These are phyloP conservation scores for Rhorus exstirpatorius DNA, from an alignment of 2,888 invertebrate species.

Conservation along the genomic window DNA sequence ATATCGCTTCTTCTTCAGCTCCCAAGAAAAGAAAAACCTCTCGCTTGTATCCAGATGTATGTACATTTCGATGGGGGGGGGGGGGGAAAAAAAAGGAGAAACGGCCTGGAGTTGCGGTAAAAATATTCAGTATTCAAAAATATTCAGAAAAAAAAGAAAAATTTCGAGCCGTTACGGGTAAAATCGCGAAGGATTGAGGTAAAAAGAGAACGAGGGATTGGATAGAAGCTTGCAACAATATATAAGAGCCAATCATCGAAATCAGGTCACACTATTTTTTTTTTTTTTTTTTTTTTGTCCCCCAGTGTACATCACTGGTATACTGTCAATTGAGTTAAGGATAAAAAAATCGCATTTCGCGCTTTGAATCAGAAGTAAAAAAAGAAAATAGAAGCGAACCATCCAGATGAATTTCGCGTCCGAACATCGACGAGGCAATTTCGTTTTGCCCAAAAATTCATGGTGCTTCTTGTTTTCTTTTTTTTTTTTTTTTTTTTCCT, in stretches of 20 bases:
- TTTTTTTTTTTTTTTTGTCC: not conserved
- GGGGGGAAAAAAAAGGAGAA: not conserved
- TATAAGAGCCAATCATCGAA: not conserved
- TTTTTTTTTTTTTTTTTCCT: not conserved
- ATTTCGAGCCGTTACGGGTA: not conserved
- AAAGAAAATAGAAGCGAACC: no score
- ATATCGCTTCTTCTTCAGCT: conserved; percentile 6
- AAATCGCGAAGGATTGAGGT: not conserved
- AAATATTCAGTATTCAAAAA: conserved; percentile 51
- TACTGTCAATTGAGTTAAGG: no score
- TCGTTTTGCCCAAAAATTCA: conserved; percentile 34
- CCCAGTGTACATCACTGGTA: no score
- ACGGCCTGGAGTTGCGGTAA: conserved; percentile 5
- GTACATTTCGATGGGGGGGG: not conserved
- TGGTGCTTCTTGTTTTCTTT: conserved; percentile 11
- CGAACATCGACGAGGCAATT: conserved; percentile 16
- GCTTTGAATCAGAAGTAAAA: not conserved
- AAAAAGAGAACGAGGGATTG: not conserved
- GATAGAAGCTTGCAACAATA: not conserved
- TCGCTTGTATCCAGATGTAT: not conserved
- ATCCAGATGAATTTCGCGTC: conserved; percentile 6
- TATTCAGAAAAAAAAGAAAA: conserved; percentile 21
- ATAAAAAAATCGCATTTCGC: no score
- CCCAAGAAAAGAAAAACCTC: not conserved
- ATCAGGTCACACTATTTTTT: no score